These are phyloP conservation scores for Actinia tenebrosa DNA, from an alignment of 64 coral and sea anemone species.

Conservation along the genomic window DNA sequence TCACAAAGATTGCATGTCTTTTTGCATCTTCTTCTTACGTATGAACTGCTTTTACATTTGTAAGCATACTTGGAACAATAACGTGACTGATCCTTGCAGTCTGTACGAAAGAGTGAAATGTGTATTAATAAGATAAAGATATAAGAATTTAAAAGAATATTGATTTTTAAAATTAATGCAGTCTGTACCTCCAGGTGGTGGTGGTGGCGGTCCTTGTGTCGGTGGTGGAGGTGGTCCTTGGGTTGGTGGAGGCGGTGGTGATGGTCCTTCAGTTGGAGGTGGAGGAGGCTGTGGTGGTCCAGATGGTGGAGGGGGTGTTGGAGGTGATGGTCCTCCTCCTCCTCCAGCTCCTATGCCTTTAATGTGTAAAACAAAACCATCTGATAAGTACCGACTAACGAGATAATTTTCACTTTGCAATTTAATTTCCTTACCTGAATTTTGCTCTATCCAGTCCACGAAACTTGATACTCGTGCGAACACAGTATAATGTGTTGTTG, in stretches of 20 bases:
- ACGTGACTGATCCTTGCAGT: neutral
- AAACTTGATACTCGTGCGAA: constrained; percentile 63
- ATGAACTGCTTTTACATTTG: neutral
- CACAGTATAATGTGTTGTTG: constrained; percentile 72
- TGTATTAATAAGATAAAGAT: neutral
- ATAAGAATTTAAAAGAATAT: neutral
- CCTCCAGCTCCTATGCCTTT: constrained; percentile 7
- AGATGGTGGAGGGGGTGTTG: neutral
- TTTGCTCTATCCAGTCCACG: constrained; percentile 25
- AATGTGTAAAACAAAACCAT: neutral
- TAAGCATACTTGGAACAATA: neutral
- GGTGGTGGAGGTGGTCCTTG: constrained; percentile 15
- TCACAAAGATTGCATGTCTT: constrained; percentile 6
- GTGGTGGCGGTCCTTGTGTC: neutral
- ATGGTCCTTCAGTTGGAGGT: neutral
- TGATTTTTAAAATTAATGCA: neutral
- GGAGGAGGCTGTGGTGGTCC: neutral
- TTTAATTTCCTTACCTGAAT: constrained; percentile 23
- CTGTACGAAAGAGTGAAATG: neutral
- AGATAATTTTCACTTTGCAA: neutral
- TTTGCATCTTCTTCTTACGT: neutral
- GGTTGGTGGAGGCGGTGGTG: constrained; percentile 27
- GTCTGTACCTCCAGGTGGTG: neutral
- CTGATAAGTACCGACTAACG: neutral
- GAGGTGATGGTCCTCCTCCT: constrained; percentile 1